Evolutionary conservation across 2,888 invertebrate genomes (phyloP).

Genomic region (Agriopis marginaria): DNA sequence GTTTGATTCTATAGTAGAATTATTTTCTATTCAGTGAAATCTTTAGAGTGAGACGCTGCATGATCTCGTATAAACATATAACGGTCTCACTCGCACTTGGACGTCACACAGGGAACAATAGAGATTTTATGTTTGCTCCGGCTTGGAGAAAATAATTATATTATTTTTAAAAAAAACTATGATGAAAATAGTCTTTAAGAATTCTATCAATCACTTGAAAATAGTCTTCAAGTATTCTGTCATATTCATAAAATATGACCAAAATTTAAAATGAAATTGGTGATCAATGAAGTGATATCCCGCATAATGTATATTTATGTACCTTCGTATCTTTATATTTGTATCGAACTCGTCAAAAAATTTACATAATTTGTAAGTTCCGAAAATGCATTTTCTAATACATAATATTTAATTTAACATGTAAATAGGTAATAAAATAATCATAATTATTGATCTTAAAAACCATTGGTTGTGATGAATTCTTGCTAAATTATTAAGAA

Average conservation of each 20-base stretch:
- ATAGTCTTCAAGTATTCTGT: neutral
- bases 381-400: conserved; percentile 1
- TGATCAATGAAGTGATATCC: conserved; percentile 3
- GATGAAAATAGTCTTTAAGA: neutral
- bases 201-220: neutral
- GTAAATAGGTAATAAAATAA: neutral
- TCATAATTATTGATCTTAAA: conserved; percentile 32
- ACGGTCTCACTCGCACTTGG: too few relatives aligned
- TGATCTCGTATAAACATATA: too few relatives aligned
- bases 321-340: neutral
- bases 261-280: conserved; percentile 48
- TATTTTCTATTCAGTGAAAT: too few relatives aligned
- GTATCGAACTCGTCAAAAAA: neutral
- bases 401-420: neutral
- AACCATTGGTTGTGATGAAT: conserved; percentile 52
- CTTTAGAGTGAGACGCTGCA: too few relatives aligned
- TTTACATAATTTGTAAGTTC: neutral
- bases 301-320: conserved; percentile 1
- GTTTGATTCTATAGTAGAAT: too few relatives aligned
- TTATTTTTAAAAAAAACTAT: neutral
- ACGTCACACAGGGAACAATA: too few relatives aligned
- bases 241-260: conserved; percentile 1
- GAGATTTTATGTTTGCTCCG: too few relatives aligned
- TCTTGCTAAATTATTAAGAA: conserved; percentile 47
- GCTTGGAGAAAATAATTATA: neutral